Evolutionary conservation across 2,113 vertebrate species (phyloP).

Genomic region (Tenrec ecaudatus): DNA sequence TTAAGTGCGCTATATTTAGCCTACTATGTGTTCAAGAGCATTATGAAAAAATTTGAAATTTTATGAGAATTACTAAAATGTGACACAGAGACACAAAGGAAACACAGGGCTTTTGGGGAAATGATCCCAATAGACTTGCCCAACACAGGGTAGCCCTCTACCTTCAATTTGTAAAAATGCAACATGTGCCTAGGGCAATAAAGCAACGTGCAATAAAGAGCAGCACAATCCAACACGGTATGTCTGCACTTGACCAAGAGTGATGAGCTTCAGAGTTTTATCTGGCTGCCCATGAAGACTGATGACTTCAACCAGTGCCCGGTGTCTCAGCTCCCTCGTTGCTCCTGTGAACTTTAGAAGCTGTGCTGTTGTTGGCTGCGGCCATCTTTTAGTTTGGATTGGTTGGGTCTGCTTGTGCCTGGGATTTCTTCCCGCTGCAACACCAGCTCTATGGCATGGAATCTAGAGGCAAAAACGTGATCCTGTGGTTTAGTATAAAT

Average conservation of each 20-base stretch:
- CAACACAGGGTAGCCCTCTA: no score
- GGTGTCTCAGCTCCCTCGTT: not conserved
- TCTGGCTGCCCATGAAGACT: not conserved
- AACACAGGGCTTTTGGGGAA: no score
- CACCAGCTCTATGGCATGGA: not conserved
- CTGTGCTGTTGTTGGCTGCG: not conserved
- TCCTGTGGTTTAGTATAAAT: not conserved
- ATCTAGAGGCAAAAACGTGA: not conserved
- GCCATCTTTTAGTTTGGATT: not conserved
- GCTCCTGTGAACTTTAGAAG: not conserved
- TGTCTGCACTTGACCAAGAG: not conserved
- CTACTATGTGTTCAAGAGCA: no score
- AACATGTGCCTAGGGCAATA: no score
- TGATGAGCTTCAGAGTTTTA: not conserved
- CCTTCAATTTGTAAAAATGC: no score
- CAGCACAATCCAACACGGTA: no score
- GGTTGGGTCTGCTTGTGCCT: not conserved
- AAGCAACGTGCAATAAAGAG: no score
- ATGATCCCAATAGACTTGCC: no score
- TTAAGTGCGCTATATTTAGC: no score
- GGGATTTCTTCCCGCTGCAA: constrained; percentile 6
- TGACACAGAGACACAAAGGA: no score
- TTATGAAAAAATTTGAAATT: no score
- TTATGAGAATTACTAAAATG: no score
- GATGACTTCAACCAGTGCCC: not conserved